Conservation (phyloP, 2,797 vertebrate genomes). For the Sebastolobus alascanus region DNA sequence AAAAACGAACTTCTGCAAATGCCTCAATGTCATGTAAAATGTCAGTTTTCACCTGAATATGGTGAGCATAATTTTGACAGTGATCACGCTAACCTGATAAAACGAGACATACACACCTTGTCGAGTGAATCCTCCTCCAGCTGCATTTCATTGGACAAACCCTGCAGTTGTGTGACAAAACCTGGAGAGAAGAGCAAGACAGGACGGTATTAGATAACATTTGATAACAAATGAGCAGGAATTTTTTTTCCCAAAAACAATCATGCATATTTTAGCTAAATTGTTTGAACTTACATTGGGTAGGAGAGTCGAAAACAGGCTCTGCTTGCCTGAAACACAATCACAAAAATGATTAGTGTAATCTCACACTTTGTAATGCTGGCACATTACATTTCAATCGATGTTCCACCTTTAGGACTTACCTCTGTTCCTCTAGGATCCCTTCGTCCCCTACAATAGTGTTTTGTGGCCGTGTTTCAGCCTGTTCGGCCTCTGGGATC, state of each 20-base stretch:
- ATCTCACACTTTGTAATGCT: background rate
- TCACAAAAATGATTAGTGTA: background rate
- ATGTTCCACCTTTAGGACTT: background rate
- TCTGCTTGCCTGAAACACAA: slow-evolving; percentile 29
- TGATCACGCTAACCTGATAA: background rate
- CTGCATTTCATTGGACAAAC: slow-evolving; percentile 39
- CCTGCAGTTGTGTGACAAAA: slow-evolving; percentile 71
- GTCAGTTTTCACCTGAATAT: background rate
- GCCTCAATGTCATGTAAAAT: background rate
- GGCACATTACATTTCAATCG: background rate
- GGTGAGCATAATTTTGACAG: background rate
- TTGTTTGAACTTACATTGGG: slow-evolving; percentile 35
- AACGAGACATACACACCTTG: slow-evolving; percentile 52
- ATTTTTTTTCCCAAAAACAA: background rate
- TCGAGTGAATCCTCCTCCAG: slow-evolving; percentile 55
- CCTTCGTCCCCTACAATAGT: slow-evolving; percentile 41
- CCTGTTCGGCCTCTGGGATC: background rate
- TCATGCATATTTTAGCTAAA: background rate
- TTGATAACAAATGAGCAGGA: background rate
- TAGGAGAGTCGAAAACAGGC: background rate
- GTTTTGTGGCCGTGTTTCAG: slow-evolving; percentile 42
- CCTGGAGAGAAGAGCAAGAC: slow-evolving; percentile 11
- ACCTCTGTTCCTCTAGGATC: slow-evolving; percentile 17
- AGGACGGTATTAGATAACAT: background rate
- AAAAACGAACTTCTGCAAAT: background rate